Evolutionary conservation across 1,140 invertebrate genomes (phyloP), one percentile per base, ranked within the genome.

Genomic region (Atta colombica): DNA sequence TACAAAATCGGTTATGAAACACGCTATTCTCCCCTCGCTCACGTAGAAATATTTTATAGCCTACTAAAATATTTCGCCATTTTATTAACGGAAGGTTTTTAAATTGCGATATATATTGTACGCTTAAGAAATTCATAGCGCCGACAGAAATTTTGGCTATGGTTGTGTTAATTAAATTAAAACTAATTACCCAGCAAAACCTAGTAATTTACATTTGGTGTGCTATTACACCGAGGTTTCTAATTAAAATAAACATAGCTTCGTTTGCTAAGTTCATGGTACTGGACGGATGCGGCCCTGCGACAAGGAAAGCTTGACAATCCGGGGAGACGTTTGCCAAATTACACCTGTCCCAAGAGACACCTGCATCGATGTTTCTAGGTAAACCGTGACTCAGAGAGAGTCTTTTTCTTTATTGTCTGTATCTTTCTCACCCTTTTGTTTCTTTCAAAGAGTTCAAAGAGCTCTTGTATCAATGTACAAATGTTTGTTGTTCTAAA

Each of bases 331-430:
- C 87, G 78, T 92, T 92, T 86, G 93, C 88, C 87, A 92, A 93
- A 93, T 93, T 93, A 90, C 91, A 93, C 92, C 93, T 93, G 92
- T 90, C 91, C 89, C 81, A n/a, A 60, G 31, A 81, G 77, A 89
- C 91, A 93, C 92, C 92, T 93, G 93, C 91, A 90, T 88, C 87
- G 88, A 80, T 72, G 87, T 89, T 90, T 86, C 87, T 91, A 90
- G 88, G 87, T 87, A 90, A 92, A 88, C 74, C 90, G 39, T 92
- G 92, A 92, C 88, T 89, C 91, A 89, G 61, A 61, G 69, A 87
- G 65, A 65, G 2, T 25, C 87, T 51, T 65, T 77, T 87, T 68
- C 21, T 86, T 75, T 77, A 68, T 88, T 86, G 74, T 88, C 87
- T 25, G 55, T 31, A 55, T 51, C 31, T 45, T 21, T 74, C 66